Percentiles rank a stretch among this genome's conserved stretches.
These are phyloP conservation scores for Maccullochella peelii DNA, from an alignment of 2,113 vertebrate species.

Conservation along the genomic window DNA sequence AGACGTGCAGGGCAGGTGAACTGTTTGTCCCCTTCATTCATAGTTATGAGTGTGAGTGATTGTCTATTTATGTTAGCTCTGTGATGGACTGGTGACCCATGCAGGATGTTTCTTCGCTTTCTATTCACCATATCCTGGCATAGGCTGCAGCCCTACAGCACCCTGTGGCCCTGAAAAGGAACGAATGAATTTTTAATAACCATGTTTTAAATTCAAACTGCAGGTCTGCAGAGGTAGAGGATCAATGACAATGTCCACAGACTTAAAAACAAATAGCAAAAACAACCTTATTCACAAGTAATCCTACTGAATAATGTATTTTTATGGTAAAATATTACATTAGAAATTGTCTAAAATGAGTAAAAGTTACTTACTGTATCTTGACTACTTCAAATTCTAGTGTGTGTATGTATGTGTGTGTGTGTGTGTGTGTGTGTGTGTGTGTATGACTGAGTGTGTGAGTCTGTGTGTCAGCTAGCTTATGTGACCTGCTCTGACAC, in stretches of 20 bases:
- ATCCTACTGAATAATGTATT: background rate
- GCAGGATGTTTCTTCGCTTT: constrained; percentile 7
- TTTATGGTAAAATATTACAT: background rate
- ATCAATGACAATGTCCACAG: constrained; percentile 33
- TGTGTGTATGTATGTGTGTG: constrained; percentile 8
- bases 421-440: constrained; percentile 4
- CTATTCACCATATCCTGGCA: background rate
- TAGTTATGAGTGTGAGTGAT: constrained; percentile 17
- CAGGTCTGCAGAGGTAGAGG: constrained; percentile 18
- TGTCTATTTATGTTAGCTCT: constrained; percentile 4
- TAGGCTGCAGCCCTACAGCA: constrained; percentile 19
- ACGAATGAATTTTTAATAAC: constrained; percentile 52
- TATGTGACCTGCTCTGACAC: constrained; percentile 60
- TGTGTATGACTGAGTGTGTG: background rate
- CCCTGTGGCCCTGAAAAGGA: constrained; percentile 24
- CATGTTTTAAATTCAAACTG: constrained; percentile 49
- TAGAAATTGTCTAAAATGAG: background rate
- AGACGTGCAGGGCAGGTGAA: constrained; percentile 21
- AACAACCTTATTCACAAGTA: background rate
- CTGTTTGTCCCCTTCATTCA: constrained; percentile 10
- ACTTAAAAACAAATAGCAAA: background rate
- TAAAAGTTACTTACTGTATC: constrained; percentile 3
- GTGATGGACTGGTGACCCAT: constrained; percentile 33
- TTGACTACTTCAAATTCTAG: background rate
- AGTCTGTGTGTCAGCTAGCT: constrained; percentile 33